Evolutionary conservation across 2,797 vertebrate genomes (phyloP).

Genomic region (Prionace glauca): DNA sequence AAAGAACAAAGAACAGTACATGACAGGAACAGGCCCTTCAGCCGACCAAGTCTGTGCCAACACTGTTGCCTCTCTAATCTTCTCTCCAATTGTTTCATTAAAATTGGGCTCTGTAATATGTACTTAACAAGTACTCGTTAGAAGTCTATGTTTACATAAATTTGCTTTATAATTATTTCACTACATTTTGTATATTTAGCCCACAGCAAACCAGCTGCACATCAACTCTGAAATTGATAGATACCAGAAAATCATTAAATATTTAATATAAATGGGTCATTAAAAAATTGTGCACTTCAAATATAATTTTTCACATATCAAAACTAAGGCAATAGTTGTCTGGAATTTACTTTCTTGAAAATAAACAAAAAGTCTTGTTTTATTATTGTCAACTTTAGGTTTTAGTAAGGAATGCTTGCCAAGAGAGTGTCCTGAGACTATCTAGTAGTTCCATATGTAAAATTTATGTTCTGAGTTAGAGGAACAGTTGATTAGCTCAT

Average conservation of each 20-base stretch:
- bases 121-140: neutral
- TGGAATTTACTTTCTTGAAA: slow-evolving; percentile 14
- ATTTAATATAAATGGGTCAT: neutral
- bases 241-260: neutral
- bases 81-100: neutral
- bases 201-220: neutral
- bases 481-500: neutral
- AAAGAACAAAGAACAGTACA: too few relatives aligned
- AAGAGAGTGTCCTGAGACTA: neutral
- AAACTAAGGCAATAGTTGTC: neutral
- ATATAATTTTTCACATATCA: too few relatives aligned
- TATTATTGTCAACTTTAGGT: neutral
- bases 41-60: too few relatives aligned
- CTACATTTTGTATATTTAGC: neutral
- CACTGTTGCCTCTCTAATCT: neutral
- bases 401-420: neutral
- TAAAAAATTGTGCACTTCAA: neutral
- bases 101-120: neutral
- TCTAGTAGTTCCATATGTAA: neutral
- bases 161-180: neutral
- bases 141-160: neutral
- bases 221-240: neutral
- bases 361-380: neutral
- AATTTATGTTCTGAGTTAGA: neutral
- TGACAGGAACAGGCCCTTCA: too few relatives aligned